Evolutionary conservation across 1,140 invertebrate species (phyloP).

Genomic region (Drosophila arawakana): DNA sequence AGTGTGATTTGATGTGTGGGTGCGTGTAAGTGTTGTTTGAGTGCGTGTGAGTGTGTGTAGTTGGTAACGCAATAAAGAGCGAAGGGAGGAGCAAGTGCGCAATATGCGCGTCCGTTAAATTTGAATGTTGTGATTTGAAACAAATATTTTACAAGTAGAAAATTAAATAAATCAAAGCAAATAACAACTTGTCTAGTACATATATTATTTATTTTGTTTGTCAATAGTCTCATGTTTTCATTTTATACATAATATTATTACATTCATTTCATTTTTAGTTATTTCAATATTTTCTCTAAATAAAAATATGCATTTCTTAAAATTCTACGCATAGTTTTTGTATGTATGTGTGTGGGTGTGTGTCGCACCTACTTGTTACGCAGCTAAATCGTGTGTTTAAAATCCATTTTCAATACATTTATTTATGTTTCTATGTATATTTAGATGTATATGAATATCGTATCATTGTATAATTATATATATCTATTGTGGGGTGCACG

Average conservation of each 20-base stretch:
- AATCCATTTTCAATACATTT: slow-evolving; percentile 61
- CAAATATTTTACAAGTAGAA: no score
- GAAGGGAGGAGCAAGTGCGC: not conserved
- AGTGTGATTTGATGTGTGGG: not conserved
- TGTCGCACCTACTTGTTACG: slow-evolving; percentile 45
- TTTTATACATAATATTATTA: slow-evolving; percentile 61
- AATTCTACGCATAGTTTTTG: slow-evolving; percentile 24
- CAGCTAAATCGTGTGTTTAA: slow-evolving; percentile 55
- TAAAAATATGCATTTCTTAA: slow-evolving; percentile 71
- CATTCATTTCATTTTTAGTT: slow-evolving; percentile 48
- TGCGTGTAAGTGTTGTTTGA: not conserved
- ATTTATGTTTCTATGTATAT: slow-evolving; percentile 54
- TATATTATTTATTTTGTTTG: slow-evolving; percentile 63
- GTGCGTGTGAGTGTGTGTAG: not conserved
- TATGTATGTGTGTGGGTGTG: slow-evolving; percentile 5
- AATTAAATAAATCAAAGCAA: slow-evolving; percentile 2
- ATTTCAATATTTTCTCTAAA: slow-evolving; percentile 75
- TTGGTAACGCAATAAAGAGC: not conserved
- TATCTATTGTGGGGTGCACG: slow-evolving; percentile 51
- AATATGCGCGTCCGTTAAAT: not conserved
- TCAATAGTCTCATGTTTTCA: slow-evolving; percentile 80
- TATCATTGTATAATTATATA: slow-evolving; percentile 59
- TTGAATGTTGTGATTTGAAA: not conserved
- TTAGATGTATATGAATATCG: slow-evolving; percentile 42
- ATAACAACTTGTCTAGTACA: slow-evolving; percentile 55